These are phyloP conservation scores for Nephrotoma flavescens DNA, from an alignment of 2,888 invertebrate genomes.

Conservation along the genomic window DNA sequence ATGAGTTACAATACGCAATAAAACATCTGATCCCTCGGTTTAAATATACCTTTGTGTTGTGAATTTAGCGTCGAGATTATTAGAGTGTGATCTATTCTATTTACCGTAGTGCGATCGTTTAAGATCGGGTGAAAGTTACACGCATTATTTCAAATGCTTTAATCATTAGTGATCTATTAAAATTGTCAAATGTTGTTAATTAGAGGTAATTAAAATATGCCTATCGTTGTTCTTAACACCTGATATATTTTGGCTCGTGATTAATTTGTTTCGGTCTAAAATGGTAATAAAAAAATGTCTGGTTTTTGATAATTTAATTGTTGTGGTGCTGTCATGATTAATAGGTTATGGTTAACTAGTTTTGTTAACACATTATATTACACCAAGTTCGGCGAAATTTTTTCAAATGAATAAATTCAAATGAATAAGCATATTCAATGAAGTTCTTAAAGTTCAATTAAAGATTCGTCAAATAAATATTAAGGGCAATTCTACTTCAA, in stretches of 20 bases:
- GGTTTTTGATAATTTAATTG: neutral
- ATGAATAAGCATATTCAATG: too few species aligned
- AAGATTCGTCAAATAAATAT: too few species aligned
- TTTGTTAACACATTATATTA: too few species aligned
- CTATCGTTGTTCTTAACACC: neutral
- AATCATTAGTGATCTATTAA: neutral
- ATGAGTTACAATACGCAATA: too few species aligned
- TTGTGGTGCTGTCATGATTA: too few species aligned
- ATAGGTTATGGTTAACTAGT: too few species aligned
- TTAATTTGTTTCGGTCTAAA: neutral
- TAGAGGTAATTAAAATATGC: neutral
- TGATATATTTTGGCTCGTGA: neutral
- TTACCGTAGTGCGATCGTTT: neutral
- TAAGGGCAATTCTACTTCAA: too few species aligned
- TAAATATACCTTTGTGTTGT: neutral
- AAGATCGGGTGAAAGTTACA: neutral
- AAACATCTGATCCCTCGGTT: neutral
- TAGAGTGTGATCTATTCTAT: neutral
- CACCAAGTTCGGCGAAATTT: too few species aligned
- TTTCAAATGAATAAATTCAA: too few species aligned
- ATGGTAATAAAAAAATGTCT: neutral
- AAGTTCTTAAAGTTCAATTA: too few species aligned
- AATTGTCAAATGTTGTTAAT: neutral
- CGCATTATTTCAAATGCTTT: neutral
- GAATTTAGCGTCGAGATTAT: neutral